Conservation (phyloP, 2,888 invertebrate genomes). For the Machimus atricapillus region DNA sequence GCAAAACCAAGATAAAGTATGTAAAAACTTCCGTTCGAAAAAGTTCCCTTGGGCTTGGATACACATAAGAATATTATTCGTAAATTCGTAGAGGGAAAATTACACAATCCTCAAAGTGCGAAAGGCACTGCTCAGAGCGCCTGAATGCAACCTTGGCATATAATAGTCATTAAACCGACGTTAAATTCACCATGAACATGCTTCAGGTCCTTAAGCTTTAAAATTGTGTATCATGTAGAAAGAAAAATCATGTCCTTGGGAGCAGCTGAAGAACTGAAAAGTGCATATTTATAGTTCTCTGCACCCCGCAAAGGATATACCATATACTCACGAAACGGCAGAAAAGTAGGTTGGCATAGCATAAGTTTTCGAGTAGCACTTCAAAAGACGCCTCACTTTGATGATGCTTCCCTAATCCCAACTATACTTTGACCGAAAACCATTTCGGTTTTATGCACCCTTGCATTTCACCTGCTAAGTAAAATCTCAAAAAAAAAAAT, state of each 20-base stretch:
- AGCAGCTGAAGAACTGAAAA: not conserved
- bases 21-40: not conserved
- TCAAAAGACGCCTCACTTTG: not conserved
- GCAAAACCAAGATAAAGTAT: not conserved
- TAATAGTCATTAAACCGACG: not conserved
- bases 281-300: constrained; percentile 9
- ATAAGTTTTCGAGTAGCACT: not conserved
- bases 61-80: not conserved
- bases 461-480: not conserved
- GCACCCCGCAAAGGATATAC: not conserved
- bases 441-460: not conserved
- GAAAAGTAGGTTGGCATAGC: not conserved
- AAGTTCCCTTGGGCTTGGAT: not conserved
- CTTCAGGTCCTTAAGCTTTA: not conserved
- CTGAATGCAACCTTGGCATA: constrained; percentile 10
- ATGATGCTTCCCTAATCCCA: not conserved
- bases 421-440: not conserved
- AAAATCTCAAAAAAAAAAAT: not conserved
- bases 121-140: not conserved
- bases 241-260: constrained; percentile 5
- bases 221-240: not conserved
- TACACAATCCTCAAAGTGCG: not conserved
- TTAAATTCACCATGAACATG: not conserved
- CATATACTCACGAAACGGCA: not conserved
- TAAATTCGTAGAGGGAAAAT: not conserved